Evolutionary conservation across 2,888 invertebrate genomes (phyloP), one percentile per base, ranked within the genome.

Genomic region (Lacanobia wlatinum): DNA sequence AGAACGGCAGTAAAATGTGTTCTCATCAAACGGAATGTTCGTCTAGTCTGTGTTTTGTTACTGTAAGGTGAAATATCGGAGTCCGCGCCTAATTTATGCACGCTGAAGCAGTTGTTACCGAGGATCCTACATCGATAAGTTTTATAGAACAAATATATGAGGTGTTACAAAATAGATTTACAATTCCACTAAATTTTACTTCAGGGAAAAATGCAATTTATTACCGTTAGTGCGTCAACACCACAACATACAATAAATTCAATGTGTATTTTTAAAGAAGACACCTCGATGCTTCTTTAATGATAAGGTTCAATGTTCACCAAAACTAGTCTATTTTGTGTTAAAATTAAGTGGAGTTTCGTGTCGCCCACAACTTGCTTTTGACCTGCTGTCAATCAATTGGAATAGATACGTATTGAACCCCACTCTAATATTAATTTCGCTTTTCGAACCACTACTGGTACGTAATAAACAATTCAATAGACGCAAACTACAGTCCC

Each of bases 1-100:
- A 90, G 89, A 87, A 87, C 84, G 84, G 89, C 84, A 88, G 87
- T 94, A 93, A 94, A 94, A 87, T 87, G 87, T 84, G 85, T 87
- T 90, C 90, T 93, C 92, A 91, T 92, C 91, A 92, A 85, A 87
- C 81, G 76, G 68, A 88, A 91, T 85, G 87, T 82, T 81, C 84
- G 76, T 87, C 87, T 89, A 85, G 82, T 77, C 67, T 70, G 50
- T 76, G 70, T 87, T 79, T 84, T 83, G 81, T 72, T 73, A 73
- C 70, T 73, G 72, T 40, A 55, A 65, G 61, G 55, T 75, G 66
- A 73, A 69, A 73, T 81, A 76, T 81, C 46, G 63, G 53, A 63
- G 52, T 58, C 61, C 38, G 63, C 56, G 18, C 46, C 52, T 70
- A 74, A 80, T 70, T 50, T 79, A 69, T 73, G 34, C 62, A 59